phyloP scores from a whole-genome alignment of 37 sponge, comb jelly and placozoan genomes.

The Oscarella lobularis region DNA sequence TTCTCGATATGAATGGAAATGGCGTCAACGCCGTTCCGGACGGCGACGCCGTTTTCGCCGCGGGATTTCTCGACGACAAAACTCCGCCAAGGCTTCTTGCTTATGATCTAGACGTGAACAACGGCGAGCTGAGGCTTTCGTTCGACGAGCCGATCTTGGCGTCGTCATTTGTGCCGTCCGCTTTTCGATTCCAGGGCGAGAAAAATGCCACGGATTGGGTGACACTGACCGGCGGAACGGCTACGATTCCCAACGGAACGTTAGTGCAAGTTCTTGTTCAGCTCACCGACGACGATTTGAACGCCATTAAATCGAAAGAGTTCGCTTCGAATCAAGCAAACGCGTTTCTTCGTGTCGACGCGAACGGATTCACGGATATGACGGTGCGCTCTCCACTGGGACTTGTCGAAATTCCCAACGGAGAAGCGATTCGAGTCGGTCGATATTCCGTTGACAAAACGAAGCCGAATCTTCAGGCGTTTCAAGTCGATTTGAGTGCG shows the following conservation, averaged over 20 bases:
- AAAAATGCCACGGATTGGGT: conserved; percentile 24
- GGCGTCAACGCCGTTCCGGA: conserved; percentile 6
- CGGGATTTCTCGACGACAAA: conserved; percentile 34
- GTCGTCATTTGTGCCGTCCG: conserved; percentile 31
- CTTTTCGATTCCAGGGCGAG: conserved; percentile 36
- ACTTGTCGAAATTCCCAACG: conserved; percentile 27
- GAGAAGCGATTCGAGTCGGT: conserved; percentile 25
- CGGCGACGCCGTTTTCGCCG: conserved; percentile 24
- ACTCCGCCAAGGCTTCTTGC: conserved; percentile 28
- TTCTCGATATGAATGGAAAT: conserved; percentile 70
- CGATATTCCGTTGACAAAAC: conserved; percentile 49
- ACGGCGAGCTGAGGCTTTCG: conserved; percentile 40
- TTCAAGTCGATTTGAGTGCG: conserved; percentile 36
- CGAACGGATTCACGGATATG: conserved; percentile 42
- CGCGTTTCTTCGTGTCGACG: conserved; percentile 38
- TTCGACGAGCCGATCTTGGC: conserved; percentile 71
- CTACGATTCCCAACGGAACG: conserved; percentile 20
- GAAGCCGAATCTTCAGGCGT: conserved; percentile 27
- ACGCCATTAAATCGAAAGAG: conserved; percentile 39
- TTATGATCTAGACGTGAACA: conserved; percentile 56
- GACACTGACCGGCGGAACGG: conserved; percentile 12
- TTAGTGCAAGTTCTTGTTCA: conserved; percentile 4
- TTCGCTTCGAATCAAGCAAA: conserved; percentile 52
- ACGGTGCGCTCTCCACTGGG: conserved; percentile 40
- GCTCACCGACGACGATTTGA: conserved; percentile 22